phyloP scores from a whole-genome alignment of 92 coral and sea anemone species.

The Nematostella vectensis region DNA sequence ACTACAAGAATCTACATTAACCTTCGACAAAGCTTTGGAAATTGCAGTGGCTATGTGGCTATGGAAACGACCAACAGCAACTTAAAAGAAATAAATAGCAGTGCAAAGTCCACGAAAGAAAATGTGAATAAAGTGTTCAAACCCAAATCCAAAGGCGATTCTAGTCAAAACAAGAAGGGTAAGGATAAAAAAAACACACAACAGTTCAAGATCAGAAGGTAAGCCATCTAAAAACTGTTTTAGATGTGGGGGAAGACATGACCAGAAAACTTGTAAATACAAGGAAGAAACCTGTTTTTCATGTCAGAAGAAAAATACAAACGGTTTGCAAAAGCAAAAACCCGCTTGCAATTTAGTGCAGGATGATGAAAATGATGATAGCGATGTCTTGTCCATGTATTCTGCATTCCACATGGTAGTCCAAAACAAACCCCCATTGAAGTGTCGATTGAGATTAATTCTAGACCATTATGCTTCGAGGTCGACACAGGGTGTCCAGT shows the following conservation, averaged over 20 bases:
- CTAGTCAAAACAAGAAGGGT: neutral
- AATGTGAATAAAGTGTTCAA: constrained; percentile 14
- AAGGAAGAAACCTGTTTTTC: constrained; percentile 11
- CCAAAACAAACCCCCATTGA: constrained; percentile 24
- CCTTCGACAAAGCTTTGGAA: constrained; percentile 25
- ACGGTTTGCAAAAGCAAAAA: constrained; percentile 8
- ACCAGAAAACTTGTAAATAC: constrained; percentile 3
- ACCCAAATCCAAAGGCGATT: constrained; percentile 3
- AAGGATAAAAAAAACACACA: neutral
- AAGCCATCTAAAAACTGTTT: constrained; percentile 4
- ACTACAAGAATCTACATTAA: constrained; percentile 6
- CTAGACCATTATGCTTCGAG: constrained; percentile 11
- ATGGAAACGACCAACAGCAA: constrained; percentile 33
- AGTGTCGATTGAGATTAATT: neutral
- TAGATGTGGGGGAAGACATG: constrained; percentile 14
- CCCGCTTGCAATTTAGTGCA: constrained; percentile 8
- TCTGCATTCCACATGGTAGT: constrained; percentile 7
- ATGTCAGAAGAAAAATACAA: constrained; percentile 6
- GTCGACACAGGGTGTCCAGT: constrained; percentile 31
- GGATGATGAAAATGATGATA: constrained; percentile 7
- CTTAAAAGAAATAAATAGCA: constrained; percentile 14
- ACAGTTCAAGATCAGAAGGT: constrained; percentile 1
- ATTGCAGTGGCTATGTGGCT: constrained; percentile 24
- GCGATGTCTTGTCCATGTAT: constrained; percentile 7
- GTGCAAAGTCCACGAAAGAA: constrained; percentile 1